Evolutionary conservation across 2,888 invertebrate genomes (phyloP), one percentile per base, ranked within the genome.

Genomic region (Drosophila paramelanica): DNA sequence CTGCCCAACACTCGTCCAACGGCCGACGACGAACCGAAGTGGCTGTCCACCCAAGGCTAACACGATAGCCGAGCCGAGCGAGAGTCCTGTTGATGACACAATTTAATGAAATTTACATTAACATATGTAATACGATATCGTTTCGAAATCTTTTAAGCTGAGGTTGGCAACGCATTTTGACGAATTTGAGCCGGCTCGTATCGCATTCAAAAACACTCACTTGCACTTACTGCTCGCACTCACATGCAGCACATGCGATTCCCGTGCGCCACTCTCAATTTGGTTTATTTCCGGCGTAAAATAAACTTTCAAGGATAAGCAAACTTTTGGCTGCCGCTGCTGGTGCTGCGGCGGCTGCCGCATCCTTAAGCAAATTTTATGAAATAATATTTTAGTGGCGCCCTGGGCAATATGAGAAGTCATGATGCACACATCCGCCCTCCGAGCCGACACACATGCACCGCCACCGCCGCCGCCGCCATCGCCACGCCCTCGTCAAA

Each of bases 221-320:
- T 38, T 38, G 56, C 66, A 70, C 56, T 62, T 45, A 49, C 45
- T 8, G n/a, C 17, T 27, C 58, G 17, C 52, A 47, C 43, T 57
- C 46, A 52, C 31, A 53, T 47, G 64, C 70, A 78, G 62, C 78
- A 72, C 46, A 70, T 68, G 62, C 36, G 42, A 42, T 49, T 46
- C 45, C 66, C 56, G 52, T 49, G 52, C 57, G 45, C n/a, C 55
- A 66, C 55, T 65, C 73, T 57, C 85, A 85, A 86, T 88, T 88
- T 86, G 88, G 79, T 88, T 88, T 85, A 86, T 86, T 86, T 86
- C 88, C 88, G 85, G 85, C 76, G 80, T 64, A 88, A 86, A 86
- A 86, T 88, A 85, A 86, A 86, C 88, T 85, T 82, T 85, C 81
- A 85, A 88, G 86, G 88, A 85, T 86, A 88, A 85, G 80, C 79